Percentiles rank a stretch among this genome's conserved stretches.
phyloP scores from a whole-genome alignment of 2,797 vertebrate genomes.

The Ambastaia sidthimunki region DNA sequence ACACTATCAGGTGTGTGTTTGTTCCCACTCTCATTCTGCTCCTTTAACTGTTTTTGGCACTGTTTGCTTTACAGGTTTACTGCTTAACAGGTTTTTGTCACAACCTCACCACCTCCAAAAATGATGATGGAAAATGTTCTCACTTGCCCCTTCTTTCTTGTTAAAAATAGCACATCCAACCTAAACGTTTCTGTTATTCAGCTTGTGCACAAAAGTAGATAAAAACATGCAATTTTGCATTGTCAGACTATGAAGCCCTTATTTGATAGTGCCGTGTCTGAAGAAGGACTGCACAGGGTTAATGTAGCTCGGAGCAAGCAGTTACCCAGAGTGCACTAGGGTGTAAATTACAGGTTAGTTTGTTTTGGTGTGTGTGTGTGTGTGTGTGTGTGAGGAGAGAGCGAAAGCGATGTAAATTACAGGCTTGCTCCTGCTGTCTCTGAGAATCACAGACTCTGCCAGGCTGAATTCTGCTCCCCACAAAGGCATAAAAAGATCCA shows the following conservation, averaged over 20 bases:
- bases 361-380: constrained; percentile 49
- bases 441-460: constrained; percentile 62
- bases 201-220: constrained; percentile 14
- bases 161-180: constrained; percentile 33
- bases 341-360: constrained; percentile 67
- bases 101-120: constrained; percentile 7
- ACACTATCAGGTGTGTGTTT: constrained; percentile 87
- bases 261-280: constrained; percentile 40
- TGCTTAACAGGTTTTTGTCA: not conserved
- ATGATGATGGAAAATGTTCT: not conserved
- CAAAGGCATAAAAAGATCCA: constrained; percentile 61
- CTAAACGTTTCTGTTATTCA: constrained; percentile 40
- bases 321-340: constrained; percentile 64
- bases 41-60: not conserved
- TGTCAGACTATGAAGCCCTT: constrained; percentile 43
- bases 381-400: not conserved
- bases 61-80: not conserved
- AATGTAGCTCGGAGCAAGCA: constrained; percentile 61
- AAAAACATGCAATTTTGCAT: constrained; percentile 24
- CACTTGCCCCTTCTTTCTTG: not conserved
- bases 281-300: constrained; percentile 59
- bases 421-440: constrained; percentile 63
- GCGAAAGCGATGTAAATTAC: constrained; percentile 65
- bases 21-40: constrained; percentile 4
- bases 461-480: constrained; percentile 63